Base-by-base conservation (phyloP, 2,888 invertebrate species). In the Oligia latruncula region DNA sequence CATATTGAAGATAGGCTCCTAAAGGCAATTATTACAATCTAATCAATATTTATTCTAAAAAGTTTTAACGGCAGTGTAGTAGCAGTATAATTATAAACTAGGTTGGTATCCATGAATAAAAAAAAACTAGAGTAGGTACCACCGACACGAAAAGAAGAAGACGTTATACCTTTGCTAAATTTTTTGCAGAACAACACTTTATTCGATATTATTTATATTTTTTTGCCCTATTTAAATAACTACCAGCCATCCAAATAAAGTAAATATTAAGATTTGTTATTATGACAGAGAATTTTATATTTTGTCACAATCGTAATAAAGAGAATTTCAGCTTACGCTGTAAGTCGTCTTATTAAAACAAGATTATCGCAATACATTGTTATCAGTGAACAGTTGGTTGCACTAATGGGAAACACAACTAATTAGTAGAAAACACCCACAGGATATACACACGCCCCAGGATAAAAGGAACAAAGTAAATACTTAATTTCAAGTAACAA, bases 361-460 rank as follows among this genome's bases (percentile, higher is more conserved):
- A 79, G 49, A 79, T 73, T 66, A 73, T 72, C n/a, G 40, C 29
- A 73, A 72, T n/a, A 68, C 40, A 20, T 72, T 58, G 49, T 66
- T 60, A 80, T 60, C 58, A 66, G 2, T 4, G n/a, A 23, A 49
- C 46, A 58, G 78, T 58, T 23, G 29, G 58, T 40, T 78, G n/a
- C 58, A 60, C 58, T 49, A 79, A 66, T 49, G 4, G 49, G 17
- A 29, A 23, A 60, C n/a, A 60, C n/a, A 60, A 58, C 79, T 66
- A 58, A 79, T 80, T 60, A 66, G 49, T 49, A 73, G 73, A 65
- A 80, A 79, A 23, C 72, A 20, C 71, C 64, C 46, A 71, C 64
- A 55, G 20, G 4, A 55, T 64, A 46, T 35, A 52, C 52, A 49
- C 55, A 58, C 29, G 60, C 43, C n/a, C 11, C 78, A 43, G 52